Conservation (phyloP, 1,140 invertebrate genomes). For the Lineus longissimus region DNA sequence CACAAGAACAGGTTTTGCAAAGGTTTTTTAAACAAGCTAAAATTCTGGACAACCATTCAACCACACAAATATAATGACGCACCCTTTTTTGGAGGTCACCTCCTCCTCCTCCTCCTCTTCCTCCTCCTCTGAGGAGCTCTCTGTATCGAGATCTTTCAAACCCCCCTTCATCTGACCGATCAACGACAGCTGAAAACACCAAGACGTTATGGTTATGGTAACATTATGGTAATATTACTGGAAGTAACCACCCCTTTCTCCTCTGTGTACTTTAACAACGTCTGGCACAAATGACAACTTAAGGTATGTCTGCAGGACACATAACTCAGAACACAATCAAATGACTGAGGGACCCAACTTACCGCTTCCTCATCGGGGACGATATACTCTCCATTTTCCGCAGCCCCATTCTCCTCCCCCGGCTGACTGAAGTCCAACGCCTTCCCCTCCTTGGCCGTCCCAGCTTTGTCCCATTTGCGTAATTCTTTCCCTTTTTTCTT, state of each 20-base stretch:
- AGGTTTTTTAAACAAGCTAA: too few relatives aligned
- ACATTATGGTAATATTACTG: background rate
- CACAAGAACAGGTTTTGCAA: too few relatives aligned
- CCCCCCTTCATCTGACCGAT: constrained; percentile 53
- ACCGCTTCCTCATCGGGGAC: too few relatives aligned
- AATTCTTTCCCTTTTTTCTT: constrained; percentile 81
- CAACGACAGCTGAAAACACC: constrained; percentile 19
- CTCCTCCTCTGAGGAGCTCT: constrained; percentile 45
- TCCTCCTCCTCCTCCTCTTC: constrained; percentile 31
- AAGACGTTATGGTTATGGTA: background rate
- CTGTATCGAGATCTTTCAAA: constrained; percentile 50
- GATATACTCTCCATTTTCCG: background rate
- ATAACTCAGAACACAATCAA: too few relatives aligned
- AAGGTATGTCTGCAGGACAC: too few relatives aligned
- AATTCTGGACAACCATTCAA: too few relatives aligned
- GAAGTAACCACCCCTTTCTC: too few relatives aligned
- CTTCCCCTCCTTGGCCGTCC: constrained; percentile 72
- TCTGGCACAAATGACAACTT: too few relatives aligned
- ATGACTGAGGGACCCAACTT: too few relatives aligned
- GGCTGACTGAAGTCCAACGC: constrained; percentile 80
- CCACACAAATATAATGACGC: too few relatives aligned
- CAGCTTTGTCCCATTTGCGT: constrained; percentile 79
- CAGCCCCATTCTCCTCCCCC: constrained; percentile 50
- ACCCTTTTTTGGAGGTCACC: too few relatives aligned
- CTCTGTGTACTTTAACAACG: too few relatives aligned